These are phyloP conservation scores for Scatophagus argus DNA, from an alignment of 2,113 vertebrate species.

Conservation along the genomic window DNA sequence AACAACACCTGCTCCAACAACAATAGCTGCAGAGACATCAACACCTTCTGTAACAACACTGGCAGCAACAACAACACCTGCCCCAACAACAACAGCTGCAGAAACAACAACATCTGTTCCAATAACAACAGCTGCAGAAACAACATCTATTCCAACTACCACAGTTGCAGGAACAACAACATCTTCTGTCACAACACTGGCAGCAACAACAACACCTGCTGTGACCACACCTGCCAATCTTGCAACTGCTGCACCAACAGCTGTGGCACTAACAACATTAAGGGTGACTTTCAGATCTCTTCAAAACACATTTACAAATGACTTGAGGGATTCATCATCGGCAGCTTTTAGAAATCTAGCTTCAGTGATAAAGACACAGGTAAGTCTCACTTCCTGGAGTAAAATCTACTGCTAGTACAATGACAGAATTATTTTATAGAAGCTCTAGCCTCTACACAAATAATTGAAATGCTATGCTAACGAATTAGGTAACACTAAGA, in stretches of 20 bases:
- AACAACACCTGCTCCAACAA: too few relatives aligned
- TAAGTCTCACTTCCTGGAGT: neutral
- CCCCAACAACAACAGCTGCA: too few relatives aligned
- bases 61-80: too few relatives aligned
- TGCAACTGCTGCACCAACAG: neutral
- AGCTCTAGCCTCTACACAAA: neutral
- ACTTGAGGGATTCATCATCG: slow-evolving; percentile 24
- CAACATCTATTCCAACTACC: too few relatives aligned
- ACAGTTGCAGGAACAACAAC: too few relatives aligned
- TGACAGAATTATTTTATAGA: too few relatives aligned
- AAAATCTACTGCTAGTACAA: neutral
- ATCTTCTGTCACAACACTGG: too few relatives aligned
- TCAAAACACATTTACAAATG: neutral
- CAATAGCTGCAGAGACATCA: too few relatives aligned
- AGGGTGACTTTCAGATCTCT: neutral
- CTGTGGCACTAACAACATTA: neutral
- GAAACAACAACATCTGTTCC: too few relatives aligned
- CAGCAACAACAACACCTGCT: rapidly evolving
- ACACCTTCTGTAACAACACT: too few relatives aligned
- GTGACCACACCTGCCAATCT: neutral
- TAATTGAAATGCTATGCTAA: neutral
- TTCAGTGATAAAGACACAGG: neutral
- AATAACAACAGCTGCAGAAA: too few relatives aligned
- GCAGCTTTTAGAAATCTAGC: neutral
- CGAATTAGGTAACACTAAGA: too few relatives aligned